Percentiles rank a stretch among this genome's conserved stretches.
phyloP scores from a whole-genome alignment of 1,140 invertebrate species.

The Heliconius congener region DNA sequence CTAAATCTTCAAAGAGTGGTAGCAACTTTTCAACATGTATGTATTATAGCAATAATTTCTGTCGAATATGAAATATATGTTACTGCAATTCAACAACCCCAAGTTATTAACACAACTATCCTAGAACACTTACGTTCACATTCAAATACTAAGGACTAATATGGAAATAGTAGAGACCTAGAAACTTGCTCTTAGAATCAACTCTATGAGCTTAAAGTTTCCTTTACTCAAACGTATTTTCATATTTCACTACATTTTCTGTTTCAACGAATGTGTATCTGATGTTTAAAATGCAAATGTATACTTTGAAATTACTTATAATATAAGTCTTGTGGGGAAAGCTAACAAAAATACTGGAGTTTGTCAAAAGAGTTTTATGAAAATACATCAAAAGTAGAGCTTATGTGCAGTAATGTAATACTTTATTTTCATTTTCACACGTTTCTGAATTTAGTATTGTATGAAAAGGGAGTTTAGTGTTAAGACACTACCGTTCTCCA shows the following conservation, averaged over 20 bases:
- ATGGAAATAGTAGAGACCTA: slow-evolving; percentile 9
- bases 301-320: slow-evolving; percentile 8
- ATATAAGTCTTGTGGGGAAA: neutral
- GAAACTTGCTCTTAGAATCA: slow-evolving; percentile 5
- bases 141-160: slow-evolving; percentile 10
- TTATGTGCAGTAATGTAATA: too few species aligned
- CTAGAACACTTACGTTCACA: slow-evolving; percentile 6
- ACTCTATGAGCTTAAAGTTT: neutral
- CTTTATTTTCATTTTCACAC: too few species aligned
- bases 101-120: slow-evolving; percentile 14
- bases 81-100: neutral
- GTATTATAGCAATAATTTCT: neutral
- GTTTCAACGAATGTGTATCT: neutral
- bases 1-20: too few species aligned
- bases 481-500: neutral
- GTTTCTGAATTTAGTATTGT: too few species aligned
- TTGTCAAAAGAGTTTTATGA: neutral
- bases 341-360: neutral
- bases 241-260: slow-evolving; percentile 7
- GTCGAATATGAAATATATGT: neutral
- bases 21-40: too few species aligned
- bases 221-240: slow-evolving; percentile 12
- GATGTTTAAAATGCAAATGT: slow-evolving; percentile 7
- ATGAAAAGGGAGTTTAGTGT: neutral
- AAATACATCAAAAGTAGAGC: neutral